Conservation (phyloP, 92 coral and sea anemone genomes). For the Zoanthus solanderi region DNA sequence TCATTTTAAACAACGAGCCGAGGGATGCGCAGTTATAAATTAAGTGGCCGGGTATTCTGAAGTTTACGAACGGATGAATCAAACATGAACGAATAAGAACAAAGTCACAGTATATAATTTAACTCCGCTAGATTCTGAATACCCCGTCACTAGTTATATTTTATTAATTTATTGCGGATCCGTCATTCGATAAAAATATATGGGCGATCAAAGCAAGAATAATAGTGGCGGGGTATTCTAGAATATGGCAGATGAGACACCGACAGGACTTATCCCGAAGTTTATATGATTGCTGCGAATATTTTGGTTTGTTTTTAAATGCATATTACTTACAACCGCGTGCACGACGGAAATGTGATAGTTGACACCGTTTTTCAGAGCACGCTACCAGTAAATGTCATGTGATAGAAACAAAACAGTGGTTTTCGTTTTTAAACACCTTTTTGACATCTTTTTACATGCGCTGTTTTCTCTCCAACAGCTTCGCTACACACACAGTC, state of each 20-base stretch:
- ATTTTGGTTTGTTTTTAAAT: slow-evolving; percentile 24
- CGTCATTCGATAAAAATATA: neutral
- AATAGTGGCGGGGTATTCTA: slow-evolving; percentile 6
- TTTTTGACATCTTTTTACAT: slow-evolving; percentile 1
- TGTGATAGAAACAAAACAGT: slow-evolving; percentile 3
- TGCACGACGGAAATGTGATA: slow-evolving; percentile 9
- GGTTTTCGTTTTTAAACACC: slow-evolving; percentile 4
- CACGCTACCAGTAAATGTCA: slow-evolving; percentile 15
- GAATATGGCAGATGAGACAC: slow-evolving; percentile 6
- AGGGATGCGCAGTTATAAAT: neutral
- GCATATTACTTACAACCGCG: slow-evolving; percentile 26
- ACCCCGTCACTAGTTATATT: neutral
- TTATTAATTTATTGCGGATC: neutral
- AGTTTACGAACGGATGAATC: neutral
- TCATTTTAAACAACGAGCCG: neutral
- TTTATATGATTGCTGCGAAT: slow-evolving; percentile 23
- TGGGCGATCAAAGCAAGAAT: slow-evolving; percentile 1
- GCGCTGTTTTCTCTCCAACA: slow-evolving; percentile 3
- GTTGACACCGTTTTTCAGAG: too few relatives aligned
- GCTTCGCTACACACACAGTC: slow-evolving; percentile 7
- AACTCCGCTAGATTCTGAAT: neutral
- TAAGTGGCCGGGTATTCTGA: neutral
- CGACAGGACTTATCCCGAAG: slow-evolving; percentile 25
- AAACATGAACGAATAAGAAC: neutral
- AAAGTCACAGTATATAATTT: neutral